Conservation (phyloP, 1,140 invertebrate genomes). For the Drosophila orena region DNA sequence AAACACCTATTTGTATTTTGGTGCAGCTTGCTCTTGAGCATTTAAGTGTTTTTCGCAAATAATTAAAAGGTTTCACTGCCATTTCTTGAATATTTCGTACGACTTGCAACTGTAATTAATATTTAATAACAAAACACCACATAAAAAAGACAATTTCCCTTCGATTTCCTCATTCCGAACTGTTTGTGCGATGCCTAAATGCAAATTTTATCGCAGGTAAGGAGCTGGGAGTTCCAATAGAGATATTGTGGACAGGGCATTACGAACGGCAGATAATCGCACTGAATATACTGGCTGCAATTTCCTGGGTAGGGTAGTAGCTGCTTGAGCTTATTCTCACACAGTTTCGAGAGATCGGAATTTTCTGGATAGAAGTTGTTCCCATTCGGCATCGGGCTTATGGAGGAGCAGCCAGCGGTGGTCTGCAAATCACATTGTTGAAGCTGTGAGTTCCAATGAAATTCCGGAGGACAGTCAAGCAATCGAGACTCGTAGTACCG, state of each 20-base stretch:
- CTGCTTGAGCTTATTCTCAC: slow-evolving; percentile 17
- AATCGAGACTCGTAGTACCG: slow-evolving; percentile 22
- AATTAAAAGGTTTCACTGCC: slow-evolving; percentile 60
- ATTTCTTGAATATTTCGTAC: slow-evolving; percentile 55
- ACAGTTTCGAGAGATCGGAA: neutral
- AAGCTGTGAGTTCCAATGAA: slow-evolving; percentile 33
- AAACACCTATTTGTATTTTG: slow-evolving; percentile 60
- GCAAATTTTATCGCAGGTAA: slow-evolving; percentile 63
- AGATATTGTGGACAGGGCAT: slow-evolving; percentile 52
- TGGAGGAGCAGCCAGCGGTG: neutral
- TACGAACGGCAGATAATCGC: slow-evolving; percentile 63
- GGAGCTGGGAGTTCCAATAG: slow-evolving; percentile 58
- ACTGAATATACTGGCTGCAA: slow-evolving; percentile 53
- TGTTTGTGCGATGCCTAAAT: slow-evolving; percentile 8
- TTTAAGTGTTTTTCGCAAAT: slow-evolving; percentile 62
- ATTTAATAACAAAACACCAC: slow-evolving; percentile 67
- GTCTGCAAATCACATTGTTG: slow-evolving; percentile 28
- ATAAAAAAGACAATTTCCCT: neutral
- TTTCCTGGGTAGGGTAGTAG: slow-evolving; percentile 54
- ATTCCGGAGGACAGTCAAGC: slow-evolving; percentile 31
- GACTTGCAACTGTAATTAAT: slow-evolving; percentile 71
- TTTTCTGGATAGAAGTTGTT: neutral
- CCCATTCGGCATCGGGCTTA: neutral
- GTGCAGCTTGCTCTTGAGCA: slow-evolving; percentile 51
- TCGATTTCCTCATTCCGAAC: neutral